Base-by-base conservation (phyloP, 2,888 invertebrate species). In the Thereva unica region DNA sequence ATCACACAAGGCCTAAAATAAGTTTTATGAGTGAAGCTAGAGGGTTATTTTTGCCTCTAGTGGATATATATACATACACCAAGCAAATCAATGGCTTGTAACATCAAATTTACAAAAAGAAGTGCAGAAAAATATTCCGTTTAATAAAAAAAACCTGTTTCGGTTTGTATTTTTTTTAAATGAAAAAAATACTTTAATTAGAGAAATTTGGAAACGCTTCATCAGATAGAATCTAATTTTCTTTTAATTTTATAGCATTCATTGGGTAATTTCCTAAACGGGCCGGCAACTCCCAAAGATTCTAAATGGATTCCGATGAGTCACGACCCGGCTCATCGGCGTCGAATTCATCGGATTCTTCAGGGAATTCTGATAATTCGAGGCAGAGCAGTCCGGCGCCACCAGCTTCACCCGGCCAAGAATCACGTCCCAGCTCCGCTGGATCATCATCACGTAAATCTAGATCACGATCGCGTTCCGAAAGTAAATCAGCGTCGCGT, bases 311-410 rank as follows among this genome's bases (percentile, higher is more conserved):
- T 68, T 73, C 73, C 49, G 75, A 74, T 69, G 81, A 81, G 69
- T 79, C 80, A 9, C 74, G 75, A 37, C 75, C 77, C 53, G 78
- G 76, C 64, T 77, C 77, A 56, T 77, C 78, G 53, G 74, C 73
- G 23, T 78, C 76, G 53, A 75, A 61, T 75, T 80, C 83, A 68
- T 84, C 84, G 37, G 82, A 82, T 66, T 83, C 82, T 40, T 83
- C 82, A 4, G 82, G 82, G 68, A 82, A 83, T 38, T 82, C 82
- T 38, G 80, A 79, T 73, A 79, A 80, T 64, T 69, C 73, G 4
- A 67, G 70, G 6, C 75, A 77, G 61, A 77, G 74, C 2, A 71
- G 71, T 64, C 70, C 72, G 6, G 67, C 68, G 10, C 71, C 68
- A 9, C 56, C 55, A 37, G 50, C 61, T 66, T 78, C 80, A 41